phyloP scores from a whole-genome alignment of 2,888 invertebrate genomes.

The Drosophila histrio region DNA sequence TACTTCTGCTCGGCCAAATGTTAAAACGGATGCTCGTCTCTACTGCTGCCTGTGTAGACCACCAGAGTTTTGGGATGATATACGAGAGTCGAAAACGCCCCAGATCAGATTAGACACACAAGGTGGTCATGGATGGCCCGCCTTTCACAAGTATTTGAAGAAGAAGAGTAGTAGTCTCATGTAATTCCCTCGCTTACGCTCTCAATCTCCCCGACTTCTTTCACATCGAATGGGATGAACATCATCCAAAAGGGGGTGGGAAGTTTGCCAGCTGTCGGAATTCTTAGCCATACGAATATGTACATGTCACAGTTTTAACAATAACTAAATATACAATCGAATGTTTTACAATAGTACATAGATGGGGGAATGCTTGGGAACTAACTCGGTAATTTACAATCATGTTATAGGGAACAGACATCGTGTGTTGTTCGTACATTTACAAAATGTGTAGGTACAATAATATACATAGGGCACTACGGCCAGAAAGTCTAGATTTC shows the following conservation, averaged over 20 bases:
- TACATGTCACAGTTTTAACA: slow-evolving; percentile 59
- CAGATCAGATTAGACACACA: neutral
- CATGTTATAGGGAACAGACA: slow-evolving; percentile 9
- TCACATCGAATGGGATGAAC: slow-evolving; percentile 18
- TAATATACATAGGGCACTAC: slow-evolving; percentile 1
- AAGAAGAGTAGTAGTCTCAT: slow-evolving; percentile 19
- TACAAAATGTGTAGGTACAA: neutral
- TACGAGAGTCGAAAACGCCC: slow-evolving; percentile 27
- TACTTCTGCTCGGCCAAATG: slow-evolving; percentile 7
- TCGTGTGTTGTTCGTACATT: slow-evolving; percentile 15
- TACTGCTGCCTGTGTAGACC: slow-evolving; percentile 32
- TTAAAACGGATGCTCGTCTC: slow-evolving; percentile 21
- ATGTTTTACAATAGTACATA: slow-evolving; percentile 39
- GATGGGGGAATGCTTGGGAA: slow-evolving; percentile 1
- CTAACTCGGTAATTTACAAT: slow-evolving; percentile 11
- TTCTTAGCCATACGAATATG: slow-evolving; percentile 27
- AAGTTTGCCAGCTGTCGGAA: slow-evolving; percentile 17
- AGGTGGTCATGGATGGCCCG: slow-evolving; percentile 25
- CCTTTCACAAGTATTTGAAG: slow-evolving; percentile 13
- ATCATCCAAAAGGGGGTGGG: slow-evolving; percentile 22
- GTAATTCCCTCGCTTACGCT: slow-evolving; percentile 23
- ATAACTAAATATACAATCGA: slow-evolving; percentile 47
- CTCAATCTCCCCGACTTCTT: slow-evolving; percentile 2
- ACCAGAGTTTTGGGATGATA: slow-evolving; percentile 8
- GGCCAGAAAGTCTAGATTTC: slow-evolving; percentile 11